Evolutionary conservation across 2,797 vertebrate species (phyloP).

Genomic region (Gymnocypris eckloni): DNA sequence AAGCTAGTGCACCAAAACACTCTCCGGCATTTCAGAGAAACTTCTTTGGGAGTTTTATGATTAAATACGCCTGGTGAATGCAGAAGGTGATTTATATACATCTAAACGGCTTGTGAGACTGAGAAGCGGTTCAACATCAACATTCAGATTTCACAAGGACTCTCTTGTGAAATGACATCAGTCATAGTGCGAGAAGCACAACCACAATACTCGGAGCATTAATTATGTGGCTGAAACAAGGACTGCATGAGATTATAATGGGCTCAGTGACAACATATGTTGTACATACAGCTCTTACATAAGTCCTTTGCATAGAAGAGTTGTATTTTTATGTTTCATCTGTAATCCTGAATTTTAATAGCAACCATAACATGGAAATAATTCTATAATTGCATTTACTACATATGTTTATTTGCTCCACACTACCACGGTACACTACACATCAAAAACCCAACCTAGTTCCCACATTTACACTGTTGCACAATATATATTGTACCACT

Average conservation of each 20-base stretch:
- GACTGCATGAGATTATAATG: neutral
- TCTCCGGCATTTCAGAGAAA: constrained; percentile 36
- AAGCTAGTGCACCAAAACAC: constrained; percentile 18
- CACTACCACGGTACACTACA: no score
- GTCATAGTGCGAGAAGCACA: neutral
- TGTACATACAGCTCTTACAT: neutral
- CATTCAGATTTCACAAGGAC: neutral
- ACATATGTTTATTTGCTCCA: no score
- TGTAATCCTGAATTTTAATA: neutral
- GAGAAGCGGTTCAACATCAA: neutral
- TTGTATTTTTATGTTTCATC: neutral
- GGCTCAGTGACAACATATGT: neutral
- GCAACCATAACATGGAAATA: neutral
- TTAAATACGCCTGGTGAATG: constrained; percentile 11
- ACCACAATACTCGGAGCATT: neutral
- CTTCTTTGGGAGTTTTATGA: constrained; percentile 3
- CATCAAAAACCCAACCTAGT: neutral
- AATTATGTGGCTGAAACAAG: neutral
- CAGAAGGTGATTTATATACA: constrained; percentile 3
- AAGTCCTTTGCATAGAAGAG: neutral
- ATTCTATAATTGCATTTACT: neutral
- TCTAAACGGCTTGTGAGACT: constrained; percentile 7
- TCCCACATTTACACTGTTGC: neutral
- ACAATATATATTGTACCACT: neutral
- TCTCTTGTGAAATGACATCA: neutral